phyloP scores from a whole-genome alignment of 2,888 invertebrate species.

The Cantharis flavilabris region DNA sequence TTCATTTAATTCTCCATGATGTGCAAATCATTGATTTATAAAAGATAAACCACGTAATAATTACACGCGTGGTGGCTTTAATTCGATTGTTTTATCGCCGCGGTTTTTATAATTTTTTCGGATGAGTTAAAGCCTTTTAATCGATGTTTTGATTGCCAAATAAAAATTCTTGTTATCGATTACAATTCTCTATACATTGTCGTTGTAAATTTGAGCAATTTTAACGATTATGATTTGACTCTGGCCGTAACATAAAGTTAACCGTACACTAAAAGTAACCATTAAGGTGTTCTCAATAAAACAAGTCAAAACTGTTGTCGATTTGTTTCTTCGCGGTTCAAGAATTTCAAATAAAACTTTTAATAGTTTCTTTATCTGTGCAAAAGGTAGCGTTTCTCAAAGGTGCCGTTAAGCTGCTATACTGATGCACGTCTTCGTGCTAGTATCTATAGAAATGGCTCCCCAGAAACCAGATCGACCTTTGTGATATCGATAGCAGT shows the following conservation, averaged over 20 bases:
- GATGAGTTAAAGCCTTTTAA: not conserved
- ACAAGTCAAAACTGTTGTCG: conserved; percentile 16
- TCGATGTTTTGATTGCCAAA: not conserved
- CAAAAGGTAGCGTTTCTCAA: conserved; percentile 43
- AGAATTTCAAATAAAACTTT: conserved; percentile 46
- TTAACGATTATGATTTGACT: not conserved
- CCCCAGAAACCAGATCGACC: conserved; percentile 45
- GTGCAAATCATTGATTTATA: not conserved
- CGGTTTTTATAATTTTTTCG: not conserved
- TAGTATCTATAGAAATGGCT: conserved; percentile 51
- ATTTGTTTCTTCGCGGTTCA: conserved; percentile 23
- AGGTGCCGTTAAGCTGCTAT: conserved; percentile 51
- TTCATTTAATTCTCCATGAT: not conserved
- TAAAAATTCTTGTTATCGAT: not conserved
- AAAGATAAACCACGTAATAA: not conserved
- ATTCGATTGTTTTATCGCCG: not conserved
- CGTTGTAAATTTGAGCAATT: not conserved
- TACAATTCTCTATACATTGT: not conserved
- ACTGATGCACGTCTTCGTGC: conserved; percentile 50
- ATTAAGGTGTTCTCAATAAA: conserved; percentile 11
- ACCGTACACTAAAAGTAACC: not conserved
- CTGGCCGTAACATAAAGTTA: not conserved
- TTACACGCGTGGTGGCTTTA: not conserved
- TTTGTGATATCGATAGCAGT: conserved; percentile 31
- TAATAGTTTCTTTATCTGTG: conserved; percentile 53